Evolutionary conservation across 1,140 invertebrate species (phyloP), one percentile per base, ranked within the genome.

Genomic region (Paralvinella palmiformis): DNA sequence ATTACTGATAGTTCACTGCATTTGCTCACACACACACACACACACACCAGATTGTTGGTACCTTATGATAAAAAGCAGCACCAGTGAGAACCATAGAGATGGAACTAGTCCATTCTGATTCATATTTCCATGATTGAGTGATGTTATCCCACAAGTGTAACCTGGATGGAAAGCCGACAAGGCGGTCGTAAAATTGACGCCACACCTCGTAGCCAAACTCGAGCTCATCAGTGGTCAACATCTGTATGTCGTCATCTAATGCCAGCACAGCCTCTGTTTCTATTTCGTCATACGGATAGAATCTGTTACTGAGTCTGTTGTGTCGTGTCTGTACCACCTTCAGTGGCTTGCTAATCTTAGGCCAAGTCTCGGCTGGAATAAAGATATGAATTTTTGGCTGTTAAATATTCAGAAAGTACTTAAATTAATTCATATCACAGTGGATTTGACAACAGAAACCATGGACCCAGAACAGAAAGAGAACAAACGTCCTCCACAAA

Each of bases 191-290:
- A 78, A 97, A 90, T 79, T 99, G 96, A 57, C 96, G 85, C 97
- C 97, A 99, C 3, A 98, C 94, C 69, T 68, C n/a, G 76, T 98
- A 99, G 17, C 93, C 96, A 83, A 99, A 98, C 65, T 99, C 88
- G 64, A 99, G 95, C 82, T 99, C 97, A 80, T 99, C 96, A 4
- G 91, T 76, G 93, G 95, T 69, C 90, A 98, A 82, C 41, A 99
- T 83, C 80, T 96, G 92, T n/a, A 95, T 94, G 80, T 99, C 96
- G 79, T 99, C 97, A 75, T 99, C 97, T 2, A 99, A 87, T 1
- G 93, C 96, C 2, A 99, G 84, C 59, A 99, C 88, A 6, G 96
- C 96, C 82, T 99, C 97, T 0, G 96, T 99, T 80, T 98, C 90
- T 63, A 99, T 95, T 27, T 91, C 88, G 78, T 95, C 89, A 75